Conservation (phyloP, 2,888 invertebrate genomes). For the Brachyptera risi region DNA sequence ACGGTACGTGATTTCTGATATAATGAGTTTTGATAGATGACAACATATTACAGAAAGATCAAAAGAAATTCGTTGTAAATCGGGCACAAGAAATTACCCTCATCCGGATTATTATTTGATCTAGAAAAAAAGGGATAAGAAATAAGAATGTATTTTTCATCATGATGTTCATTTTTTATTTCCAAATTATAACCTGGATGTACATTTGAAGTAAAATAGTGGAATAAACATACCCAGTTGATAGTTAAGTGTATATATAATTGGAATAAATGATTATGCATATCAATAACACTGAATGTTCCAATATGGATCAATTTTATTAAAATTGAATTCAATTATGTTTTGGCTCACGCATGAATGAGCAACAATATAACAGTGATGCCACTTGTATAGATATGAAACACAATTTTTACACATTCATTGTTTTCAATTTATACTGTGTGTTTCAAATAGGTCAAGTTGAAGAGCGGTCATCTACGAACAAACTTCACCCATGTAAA, state of each 20-base stretch:
- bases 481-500: too few relatives aligned
- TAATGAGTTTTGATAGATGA: conserved; percentile 7
- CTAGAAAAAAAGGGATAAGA: background rate
- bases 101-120: conserved; percentile 1
- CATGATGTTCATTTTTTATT: too few relatives aligned
- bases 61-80: background rate
- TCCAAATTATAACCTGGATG: too few relatives aligned
- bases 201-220: too few relatives aligned
- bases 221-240: too few relatives aligned
- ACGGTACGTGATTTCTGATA: conserved; percentile 6
- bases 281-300: background rate
- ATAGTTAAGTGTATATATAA: background rate
- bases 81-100: conserved; percentile 6
- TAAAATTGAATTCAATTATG: background rate
- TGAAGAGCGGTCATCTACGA: too few relatives aligned
- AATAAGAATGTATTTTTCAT: too few relatives aligned
- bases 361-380: too few relatives aligned
- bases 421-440: too few relatives aligned
- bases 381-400: too few relatives aligned
- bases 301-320: background rate
- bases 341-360: background rate
- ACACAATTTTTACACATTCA: too few relatives aligned
- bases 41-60: background rate
- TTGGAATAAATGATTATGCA: background rate
- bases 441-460: too few relatives aligned